Conservation (phyloP, 1,140 invertebrate genomes). For the Trichogramma pretiosum region DNA sequence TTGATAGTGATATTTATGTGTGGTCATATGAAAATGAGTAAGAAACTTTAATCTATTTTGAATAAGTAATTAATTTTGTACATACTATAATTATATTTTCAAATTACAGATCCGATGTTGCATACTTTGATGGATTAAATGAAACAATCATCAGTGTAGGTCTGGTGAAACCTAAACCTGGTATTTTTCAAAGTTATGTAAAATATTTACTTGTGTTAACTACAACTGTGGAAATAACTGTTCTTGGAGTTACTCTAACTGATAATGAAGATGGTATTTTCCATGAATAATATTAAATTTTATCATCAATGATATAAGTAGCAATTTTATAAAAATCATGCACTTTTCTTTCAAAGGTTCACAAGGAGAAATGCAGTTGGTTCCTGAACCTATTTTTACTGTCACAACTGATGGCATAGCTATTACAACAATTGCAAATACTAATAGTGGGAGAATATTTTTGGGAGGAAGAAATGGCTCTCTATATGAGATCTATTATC, state of each 20-base stretch:
- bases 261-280: slow-evolving; percentile 44
- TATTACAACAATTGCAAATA: slow-evolving; percentile 75
- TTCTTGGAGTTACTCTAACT: slow-evolving; percentile 69
- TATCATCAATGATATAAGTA: background rate
- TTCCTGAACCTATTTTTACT: slow-evolving; percentile 88
- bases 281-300: slow-evolving; percentile 17
- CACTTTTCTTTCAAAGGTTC: slow-evolving; percentile 34
- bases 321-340: background rate
- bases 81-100: slow-evolving; percentile 2
- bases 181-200: slow-evolving; percentile 85
- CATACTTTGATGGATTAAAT: slow-evolving; percentile 86
- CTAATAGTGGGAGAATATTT: slow-evolving; percentile 82
- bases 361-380: slow-evolving; percentile 78
- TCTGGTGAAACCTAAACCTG: slow-evolving; percentile 73
- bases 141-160: slow-evolving; percentile 85
- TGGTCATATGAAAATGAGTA: slow-evolving; percentile 51
- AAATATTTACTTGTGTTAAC: slow-evolving; percentile 84
- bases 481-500: slow-evolving; percentile 92
- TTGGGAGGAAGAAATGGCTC: slow-evolving; percentile 90
- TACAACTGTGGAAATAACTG: slow-evolving; percentile 86
- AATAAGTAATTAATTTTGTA: too few relatives aligned
- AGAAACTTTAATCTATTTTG: too few relatives aligned
- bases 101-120: slow-evolving; percentile 66
- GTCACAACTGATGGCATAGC: slow-evolving; percentile 85
- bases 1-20: slow-evolving; percentile 96